Conservation (phyloP, 2,888 invertebrate genomes). For the Pseudeuparius sepicola region DNA sequence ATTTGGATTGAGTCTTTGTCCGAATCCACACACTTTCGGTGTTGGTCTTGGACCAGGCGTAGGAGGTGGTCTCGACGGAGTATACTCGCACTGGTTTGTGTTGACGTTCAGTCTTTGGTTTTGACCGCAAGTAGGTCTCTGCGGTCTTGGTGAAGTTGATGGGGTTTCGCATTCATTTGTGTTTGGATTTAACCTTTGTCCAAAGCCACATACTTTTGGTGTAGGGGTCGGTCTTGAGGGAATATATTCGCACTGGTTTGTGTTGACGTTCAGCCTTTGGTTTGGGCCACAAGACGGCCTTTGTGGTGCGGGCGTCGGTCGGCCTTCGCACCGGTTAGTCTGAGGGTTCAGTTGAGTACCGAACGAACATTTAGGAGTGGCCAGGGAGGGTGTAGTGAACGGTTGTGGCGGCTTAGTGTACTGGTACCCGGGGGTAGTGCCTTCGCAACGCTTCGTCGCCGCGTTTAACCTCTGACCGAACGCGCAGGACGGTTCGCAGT, state of each 20-base stretch:
- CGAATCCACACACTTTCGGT: not conserved
- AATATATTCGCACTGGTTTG: not conserved
- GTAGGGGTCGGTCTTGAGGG: constrained; percentile 7
- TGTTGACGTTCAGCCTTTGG: constrained; percentile 21
- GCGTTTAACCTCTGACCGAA: constrained; percentile 16
- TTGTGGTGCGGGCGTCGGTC: constrained; percentile 30
- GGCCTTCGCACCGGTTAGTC: constrained; percentile 24
- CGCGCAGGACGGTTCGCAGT: constrained; percentile 14
- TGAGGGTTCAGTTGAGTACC: constrained; percentile 11
- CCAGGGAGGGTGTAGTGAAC: constrained; percentile 1
- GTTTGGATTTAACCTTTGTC: constrained; percentile 15
- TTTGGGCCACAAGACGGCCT: constrained; percentile 39
- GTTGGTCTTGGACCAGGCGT: too few species aligned
- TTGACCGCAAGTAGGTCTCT: constrained; percentile 10
- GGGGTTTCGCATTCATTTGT: constrained; percentile 27
- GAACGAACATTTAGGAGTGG: constrained; percentile 12
- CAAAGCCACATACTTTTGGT: constrained; percentile 36
- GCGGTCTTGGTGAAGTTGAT: constrained; percentile 5
- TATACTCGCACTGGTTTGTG: constrained; percentile 15
- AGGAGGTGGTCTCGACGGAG: constrained; percentile 7
- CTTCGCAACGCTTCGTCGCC: constrained; percentile 12
- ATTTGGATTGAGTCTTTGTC: not conserved
- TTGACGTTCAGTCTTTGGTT: constrained; percentile 10
- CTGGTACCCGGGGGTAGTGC: not conserved
- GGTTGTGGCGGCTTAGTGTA: not conserved